Evolutionary conservation across 2,888 invertebrate genomes (phyloP), one percentile per base, ranked within the genome.

Genomic region (Hydriomena furcata): DNA sequence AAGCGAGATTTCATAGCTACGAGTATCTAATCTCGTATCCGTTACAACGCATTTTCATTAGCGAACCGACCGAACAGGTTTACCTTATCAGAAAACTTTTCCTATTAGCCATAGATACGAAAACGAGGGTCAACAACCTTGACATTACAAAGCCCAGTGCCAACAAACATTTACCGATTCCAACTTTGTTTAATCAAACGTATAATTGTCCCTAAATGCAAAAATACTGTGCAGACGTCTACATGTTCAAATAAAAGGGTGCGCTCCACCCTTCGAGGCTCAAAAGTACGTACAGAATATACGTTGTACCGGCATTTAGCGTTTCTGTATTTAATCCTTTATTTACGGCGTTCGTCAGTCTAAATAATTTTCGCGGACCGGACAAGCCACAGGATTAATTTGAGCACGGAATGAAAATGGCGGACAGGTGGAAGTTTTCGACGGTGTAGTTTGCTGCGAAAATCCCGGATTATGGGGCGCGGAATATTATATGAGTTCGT

Each of bases 381-480:
- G 76, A 81, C 84, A 79, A 65, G 77, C 76, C 77, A 60, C 73
- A 56, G 82, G 82, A 86, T 86, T 84, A 84, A 81, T 84, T 79
- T 67, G 68, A 79, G 71, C 76, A 73, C 70, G 74, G 63, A 77
- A 76, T 74, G 75, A 80, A 78, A 83, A 82, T 80, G 77, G 80
- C 66, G 62, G 72, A 60, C 71, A 70, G 76, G 75, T 75, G 68
- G 73, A 82, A 77, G 71, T 71, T 65, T 52, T 59, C 51, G 52
- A 55, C 63, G 58, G 55, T 69, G 70, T 71, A 76, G 68, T 76
- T 71, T 68, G 70, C 68, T 68, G 65, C 62, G 60, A 63, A 66
- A 71, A 73, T 65, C 61, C 51, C 48, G 75, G 76, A 76, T 82
- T 81, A 79, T 73, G 69, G 63, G 62, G 65, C 61, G 64, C 58